These are phyloP conservation scores for Drosophila suzukii DNA, from an alignment of 1,140 invertebrate species.

Conservation along the genomic window DNA sequence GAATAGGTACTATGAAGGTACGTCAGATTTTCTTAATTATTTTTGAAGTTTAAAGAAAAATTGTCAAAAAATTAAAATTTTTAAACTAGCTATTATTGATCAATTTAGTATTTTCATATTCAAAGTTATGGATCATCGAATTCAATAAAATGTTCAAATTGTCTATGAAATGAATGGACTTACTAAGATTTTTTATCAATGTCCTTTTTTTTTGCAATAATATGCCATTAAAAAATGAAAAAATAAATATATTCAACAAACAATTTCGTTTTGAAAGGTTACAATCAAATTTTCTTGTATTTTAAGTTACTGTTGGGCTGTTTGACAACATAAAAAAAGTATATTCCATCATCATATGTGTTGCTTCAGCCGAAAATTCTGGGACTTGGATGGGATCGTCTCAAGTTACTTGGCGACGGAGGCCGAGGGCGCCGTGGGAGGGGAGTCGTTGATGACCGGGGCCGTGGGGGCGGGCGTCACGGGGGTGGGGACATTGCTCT, in stretches of 20 bases:
- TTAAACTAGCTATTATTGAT: too few relatives aligned
- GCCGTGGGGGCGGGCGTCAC: conserved; percentile 55
- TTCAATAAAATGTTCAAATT: too few relatives aligned
- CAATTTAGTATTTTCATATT: too few relatives aligned
- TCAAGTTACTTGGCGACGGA: neutral
- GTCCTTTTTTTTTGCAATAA: too few relatives aligned
- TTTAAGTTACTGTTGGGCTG: neutral
- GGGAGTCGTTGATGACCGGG: conserved; percentile 20
- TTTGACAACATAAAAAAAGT: conserved; percentile 2
- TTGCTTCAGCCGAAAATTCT: conserved; percentile 13
- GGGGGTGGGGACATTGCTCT: conserved; percentile 44
- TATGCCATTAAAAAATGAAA: neutral
- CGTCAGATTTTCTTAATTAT: too few relatives aligned
- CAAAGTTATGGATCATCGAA: too few relatives aligned
- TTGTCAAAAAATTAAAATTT: too few relatives aligned
- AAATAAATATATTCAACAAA: neutral
- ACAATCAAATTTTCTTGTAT: neutral
- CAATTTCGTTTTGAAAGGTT: neutral
- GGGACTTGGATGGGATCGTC: conserved; percentile 12
- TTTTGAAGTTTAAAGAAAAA: too few relatives aligned
- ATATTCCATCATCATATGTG: conserved; percentile 2
- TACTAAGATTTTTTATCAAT: too few relatives aligned
- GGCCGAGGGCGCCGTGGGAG: conserved; percentile 21
- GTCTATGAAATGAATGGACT: too few relatives aligned
- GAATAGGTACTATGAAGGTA: too few relatives aligned